A percentile compares a stretch with the other conserved stretches of the same genome.
Evolutionary conservation across 2,888 invertebrate genomes (phyloP).

Genomic region (Coleophora flavipennella): DNA sequence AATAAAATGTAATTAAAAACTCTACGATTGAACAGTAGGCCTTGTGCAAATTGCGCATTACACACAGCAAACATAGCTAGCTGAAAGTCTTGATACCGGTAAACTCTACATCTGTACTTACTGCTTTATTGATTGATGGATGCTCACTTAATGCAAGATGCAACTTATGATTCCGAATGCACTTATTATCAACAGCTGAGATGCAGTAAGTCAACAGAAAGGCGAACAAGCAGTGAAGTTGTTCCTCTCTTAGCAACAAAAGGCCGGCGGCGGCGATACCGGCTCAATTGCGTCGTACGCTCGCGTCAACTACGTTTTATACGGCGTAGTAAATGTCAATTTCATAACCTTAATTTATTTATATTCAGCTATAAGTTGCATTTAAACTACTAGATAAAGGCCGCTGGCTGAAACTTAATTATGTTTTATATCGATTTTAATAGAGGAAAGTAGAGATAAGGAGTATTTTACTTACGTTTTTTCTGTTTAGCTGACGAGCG

Average conservation of each 20-base stretch:
- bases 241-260: conserved; percentile 60
- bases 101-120: too few species aligned
- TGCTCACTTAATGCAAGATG: conserved; percentile 3
- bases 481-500: conserved; percentile 21
- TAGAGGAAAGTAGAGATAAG: conserved; percentile 2
- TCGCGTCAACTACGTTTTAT: conserved; percentile 37
- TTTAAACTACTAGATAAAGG: too few species aligned
- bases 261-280: conserved; percentile 45
- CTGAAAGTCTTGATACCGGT: not conserved
- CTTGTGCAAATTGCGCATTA: not conserved
- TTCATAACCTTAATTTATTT: conserved; percentile 39
- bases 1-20: too few species aligned
- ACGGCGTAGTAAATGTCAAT: conserved; percentile 57
- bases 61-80: not conserved
- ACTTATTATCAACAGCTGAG: too few species aligned
- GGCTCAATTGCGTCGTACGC: conserved; percentile 53
- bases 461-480: conserved; percentile 39
- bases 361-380: not conserved
- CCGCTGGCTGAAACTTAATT: not conserved
- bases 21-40: not conserved
- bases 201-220: conserved; percentile 21
- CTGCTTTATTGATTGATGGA: too few species aligned
- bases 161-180: too few species aligned
- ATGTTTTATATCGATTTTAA: not conserved
- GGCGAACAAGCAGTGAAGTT: conserved; percentile 2